A percentile compares a stretch with the other conserved stretches of the same genome.
Conservation (phyloP, 92 coral and sea anemone genomes). For the Paragorgia papillata region DNA sequence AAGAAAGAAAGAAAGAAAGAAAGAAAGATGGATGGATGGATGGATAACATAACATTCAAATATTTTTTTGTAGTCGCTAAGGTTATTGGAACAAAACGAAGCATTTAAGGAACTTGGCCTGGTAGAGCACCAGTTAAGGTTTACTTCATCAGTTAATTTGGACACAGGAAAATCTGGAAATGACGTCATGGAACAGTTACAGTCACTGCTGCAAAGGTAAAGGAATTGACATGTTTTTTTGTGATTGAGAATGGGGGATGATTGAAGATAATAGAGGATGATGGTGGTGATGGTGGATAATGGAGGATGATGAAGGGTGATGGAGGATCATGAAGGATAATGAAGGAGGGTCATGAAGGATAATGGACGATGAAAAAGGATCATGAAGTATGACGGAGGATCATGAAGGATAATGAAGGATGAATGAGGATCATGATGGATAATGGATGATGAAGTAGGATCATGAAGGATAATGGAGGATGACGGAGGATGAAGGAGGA, state of each 20-base stretch:
- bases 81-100: conserved; percentile 79
- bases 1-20: too few species aligned
- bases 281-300: conserved; percentile 6
- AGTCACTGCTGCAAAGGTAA: conserved; percentile 79
- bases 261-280: background rate
- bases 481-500: too few species aligned
- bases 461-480: too few species aligned
- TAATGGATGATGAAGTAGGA: too few species aligned
- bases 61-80: conserved; percentile 73
- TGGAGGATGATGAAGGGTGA: conserved; percentile 5
- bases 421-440: too few species aligned
- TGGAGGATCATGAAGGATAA: background rate
- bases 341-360: too few species aligned
- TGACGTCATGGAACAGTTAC: conserved; percentile 79
- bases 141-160: conserved; percentile 91
- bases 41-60: too few species aligned
- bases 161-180: conserved; percentile 72
- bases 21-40: too few species aligned
- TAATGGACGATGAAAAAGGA: too few species aligned
- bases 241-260: conserved; percentile 1
- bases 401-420: too few species aligned
- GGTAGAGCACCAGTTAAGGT: conserved; percentile 86
- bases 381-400: too few species aligned
- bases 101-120: conserved; percentile 95
- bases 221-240: conserved; percentile 1